Base-by-base conservation (phyloP, 2,113 vertebrate genomes). In the Ageneiosus marmoratus region DNA sequence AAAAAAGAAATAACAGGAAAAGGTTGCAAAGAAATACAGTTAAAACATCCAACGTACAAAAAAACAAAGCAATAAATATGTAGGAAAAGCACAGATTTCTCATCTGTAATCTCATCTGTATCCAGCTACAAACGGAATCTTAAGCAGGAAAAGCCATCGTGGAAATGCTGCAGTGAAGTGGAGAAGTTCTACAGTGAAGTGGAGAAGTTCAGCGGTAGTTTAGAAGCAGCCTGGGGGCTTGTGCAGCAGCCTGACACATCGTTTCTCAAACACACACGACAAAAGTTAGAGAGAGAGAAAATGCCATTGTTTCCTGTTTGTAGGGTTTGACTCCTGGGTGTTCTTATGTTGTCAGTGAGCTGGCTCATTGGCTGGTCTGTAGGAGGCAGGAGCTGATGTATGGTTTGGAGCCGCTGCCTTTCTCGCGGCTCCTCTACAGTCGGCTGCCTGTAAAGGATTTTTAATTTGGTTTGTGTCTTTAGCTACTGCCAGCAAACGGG, bases 391-490 rank as follows among this genome's bases (percentile, higher is more conserved):
- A n/a, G 79, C 76, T 86, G 85, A 89, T 88, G 75, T 86, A 88
- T 72, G 72, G 83, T 44, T 69, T 51, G 48, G 63, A 46, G 37
- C 86, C 24, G 48, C 80, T 34, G 51, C 56, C 41, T 70, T 63
- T 63, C 79, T 82, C 60, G 20, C 9, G 37, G 79, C 70, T 27
- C 6, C 29, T 60, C 12, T 46, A 53, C 32, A 78, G 46, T 56
- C 24, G 56, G 58, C 72, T 78, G 79, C 67, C 20, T 70, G 80
- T 85, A 87, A 88, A 86, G 72, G 87, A 83, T 89, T 90, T 92
- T 91, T 92, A 91, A 94, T 93, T 92, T 87, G 88, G 37, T 92
- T 89, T 88, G 86, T 88, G 90, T 89, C 87, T 60, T 85, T 86
- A 89, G 82, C 87, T 89, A 88, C 81, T 89, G 86, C 73, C 79